phyloP scores from a whole-genome alignment of 2,113 vertebrate species.

The Piaya cayana region DNA sequence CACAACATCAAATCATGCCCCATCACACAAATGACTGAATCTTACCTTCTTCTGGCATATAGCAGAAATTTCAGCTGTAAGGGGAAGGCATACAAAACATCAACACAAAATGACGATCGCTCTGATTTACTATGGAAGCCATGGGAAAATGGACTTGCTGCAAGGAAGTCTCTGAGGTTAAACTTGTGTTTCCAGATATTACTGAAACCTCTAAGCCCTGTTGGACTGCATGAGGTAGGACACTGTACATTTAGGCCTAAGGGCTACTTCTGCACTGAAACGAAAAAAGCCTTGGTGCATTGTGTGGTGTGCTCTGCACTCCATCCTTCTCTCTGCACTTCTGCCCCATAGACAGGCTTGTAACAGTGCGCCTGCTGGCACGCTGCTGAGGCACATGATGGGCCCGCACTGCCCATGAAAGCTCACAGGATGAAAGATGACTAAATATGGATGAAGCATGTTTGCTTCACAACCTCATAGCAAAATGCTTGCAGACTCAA shows the following conservation, averaged over 20 bases:
- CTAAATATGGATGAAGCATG: background rate
- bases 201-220: background rate
- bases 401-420: background rate
- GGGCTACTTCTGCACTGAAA: background rate
- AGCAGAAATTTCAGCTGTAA: conserved; percentile 99
- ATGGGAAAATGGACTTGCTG: background rate
- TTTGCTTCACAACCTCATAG: background rate
- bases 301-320: background rate
- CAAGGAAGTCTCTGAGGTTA: background rate
- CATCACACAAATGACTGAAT: conserved; percentile 55
- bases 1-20: conserved; percentile 69
- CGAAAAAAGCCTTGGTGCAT: background rate
- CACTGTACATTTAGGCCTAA: background rate
- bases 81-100: conserved; percentile 79
- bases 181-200: background rate
- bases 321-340: background rate
- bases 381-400: background rate
- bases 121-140: conserved; percentile 1
- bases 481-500: background rate
- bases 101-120: conserved; percentile 58
- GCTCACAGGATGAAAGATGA: background rate
- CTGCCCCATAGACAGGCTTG: background rate
- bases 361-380: background rate
- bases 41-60: conserved; percentile 99
- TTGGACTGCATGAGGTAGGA: background rate